These are phyloP conservation scores for Drosophila ercepeae DNA, from an alignment of 1,140 invertebrate genomes.

Conservation along the genomic window DNA sequence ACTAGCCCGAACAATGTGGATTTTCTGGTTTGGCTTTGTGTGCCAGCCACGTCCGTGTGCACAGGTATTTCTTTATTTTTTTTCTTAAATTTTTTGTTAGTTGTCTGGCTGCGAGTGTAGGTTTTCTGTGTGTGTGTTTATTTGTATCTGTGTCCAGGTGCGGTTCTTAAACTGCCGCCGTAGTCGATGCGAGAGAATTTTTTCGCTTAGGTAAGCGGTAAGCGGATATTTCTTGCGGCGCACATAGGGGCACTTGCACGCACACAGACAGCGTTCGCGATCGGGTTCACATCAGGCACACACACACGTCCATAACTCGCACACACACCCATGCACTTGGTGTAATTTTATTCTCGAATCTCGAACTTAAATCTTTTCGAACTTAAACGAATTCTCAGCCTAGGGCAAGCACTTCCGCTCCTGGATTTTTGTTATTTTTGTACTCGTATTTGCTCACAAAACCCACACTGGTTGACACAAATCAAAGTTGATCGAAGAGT, in stretches of 20 bases:
- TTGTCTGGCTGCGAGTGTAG: conserved; percentile 16
- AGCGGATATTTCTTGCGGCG: conserved; percentile 66
- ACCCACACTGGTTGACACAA: conserved; percentile 7
- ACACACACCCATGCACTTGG: conserved; percentile 5
- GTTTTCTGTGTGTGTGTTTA: conserved; percentile 20
- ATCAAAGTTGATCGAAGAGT: conserved; percentile 43
- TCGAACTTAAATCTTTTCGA: background rate
- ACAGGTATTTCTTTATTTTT: conserved; percentile 17
- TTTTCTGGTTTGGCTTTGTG: conserved; percentile 82
- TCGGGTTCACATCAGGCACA: conserved; percentile 46
- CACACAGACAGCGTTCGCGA: conserved; percentile 27
- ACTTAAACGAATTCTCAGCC: conserved; percentile 12
- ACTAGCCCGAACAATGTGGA: conserved; percentile 68
- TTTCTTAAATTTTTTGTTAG: background rate
- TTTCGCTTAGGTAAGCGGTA: conserved; percentile 79
- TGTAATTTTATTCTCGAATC: conserved; percentile 8
- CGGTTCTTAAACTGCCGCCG: conserved; percentile 53
- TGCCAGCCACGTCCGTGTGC: conserved; percentile 57
- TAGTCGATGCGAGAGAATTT: conserved; percentile 58
- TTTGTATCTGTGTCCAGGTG: conserved; percentile 41
- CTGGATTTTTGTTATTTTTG: background rate
- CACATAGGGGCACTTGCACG: conserved; percentile 41
- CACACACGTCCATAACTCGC: conserved; percentile 48
- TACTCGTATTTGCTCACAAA: background rate
- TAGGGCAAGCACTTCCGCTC: background rate